Evolutionary conservation across 2,797 vertebrate species (phyloP).

Genomic region (Molossus alvarezi): DNA sequence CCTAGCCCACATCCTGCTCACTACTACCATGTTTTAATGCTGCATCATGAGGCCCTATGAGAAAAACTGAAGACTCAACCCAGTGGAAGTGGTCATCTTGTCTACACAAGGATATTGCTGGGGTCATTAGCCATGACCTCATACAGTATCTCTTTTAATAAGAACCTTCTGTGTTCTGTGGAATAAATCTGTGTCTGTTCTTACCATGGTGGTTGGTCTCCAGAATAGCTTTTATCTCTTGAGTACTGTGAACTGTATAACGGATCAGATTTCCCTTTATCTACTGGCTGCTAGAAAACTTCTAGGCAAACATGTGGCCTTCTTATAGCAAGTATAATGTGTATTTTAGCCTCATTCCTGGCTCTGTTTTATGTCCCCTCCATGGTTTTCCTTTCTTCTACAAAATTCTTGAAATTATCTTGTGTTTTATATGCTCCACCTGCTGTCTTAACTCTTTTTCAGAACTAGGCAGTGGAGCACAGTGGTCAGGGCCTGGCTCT

Average conservation of each 20-base stretch:
- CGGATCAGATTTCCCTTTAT: not conserved
- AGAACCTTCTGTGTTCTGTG: not conserved
- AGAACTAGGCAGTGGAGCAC: not conserved
- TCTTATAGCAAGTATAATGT: not conserved
- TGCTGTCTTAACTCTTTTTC: not conserved
- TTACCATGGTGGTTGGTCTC: not conserved
- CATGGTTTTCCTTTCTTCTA: not conserved
- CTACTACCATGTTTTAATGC: not conserved
- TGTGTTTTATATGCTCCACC: not conserved
- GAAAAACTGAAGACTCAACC: not conserved
- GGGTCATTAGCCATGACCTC: not conserved
- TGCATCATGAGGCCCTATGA: not conserved
- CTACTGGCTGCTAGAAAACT: not conserved
- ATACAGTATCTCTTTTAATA: not conserved
- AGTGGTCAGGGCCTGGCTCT: not conserved
- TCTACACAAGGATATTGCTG: not conserved
- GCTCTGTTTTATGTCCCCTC: not conserved
- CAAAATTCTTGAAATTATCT: not conserved
- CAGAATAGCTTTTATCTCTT: not conserved
- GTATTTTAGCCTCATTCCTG: not conserved
- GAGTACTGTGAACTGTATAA: not conserved
- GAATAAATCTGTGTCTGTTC: slow-evolving; percentile 8
- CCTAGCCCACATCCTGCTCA: no score
- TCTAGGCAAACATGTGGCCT: not conserved
- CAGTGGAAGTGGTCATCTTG: not conserved